phyloP scores from a whole-genome alignment of 2,113 vertebrate species.

The Sapayoa aenigma region DNA sequence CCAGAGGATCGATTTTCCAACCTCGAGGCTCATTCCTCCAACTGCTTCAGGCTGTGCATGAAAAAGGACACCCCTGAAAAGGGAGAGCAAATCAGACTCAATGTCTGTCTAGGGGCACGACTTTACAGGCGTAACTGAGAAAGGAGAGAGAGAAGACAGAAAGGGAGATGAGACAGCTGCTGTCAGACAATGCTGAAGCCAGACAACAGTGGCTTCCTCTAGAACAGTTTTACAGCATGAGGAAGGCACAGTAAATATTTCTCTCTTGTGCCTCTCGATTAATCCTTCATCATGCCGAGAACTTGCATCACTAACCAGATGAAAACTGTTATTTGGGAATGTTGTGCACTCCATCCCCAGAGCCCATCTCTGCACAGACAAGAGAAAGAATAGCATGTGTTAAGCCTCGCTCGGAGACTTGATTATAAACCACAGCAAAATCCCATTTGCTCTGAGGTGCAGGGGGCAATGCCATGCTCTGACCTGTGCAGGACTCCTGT shows the following conservation, averaged over 20 bases:
- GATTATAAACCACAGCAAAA: background rate
- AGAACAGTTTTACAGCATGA: background rate
- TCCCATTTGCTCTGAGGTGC: background rate
- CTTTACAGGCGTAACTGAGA: background rate
- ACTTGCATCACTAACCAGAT: background rate
- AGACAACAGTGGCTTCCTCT: background rate
- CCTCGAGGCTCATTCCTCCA: background rate
- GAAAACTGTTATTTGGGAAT: background rate
- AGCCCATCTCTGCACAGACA: background rate
- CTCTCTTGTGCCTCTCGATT: background rate
- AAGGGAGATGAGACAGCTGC: conserved; percentile 22
- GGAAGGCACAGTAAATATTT: background rate
- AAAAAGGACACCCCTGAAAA: conserved; percentile 20
- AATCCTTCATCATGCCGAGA: background rate
- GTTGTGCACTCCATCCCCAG: background rate
- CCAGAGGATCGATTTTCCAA: background rate
- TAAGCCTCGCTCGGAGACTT: background rate
- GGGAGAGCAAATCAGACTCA: background rate
- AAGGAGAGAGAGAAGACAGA: background rate
- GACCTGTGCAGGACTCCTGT: background rate
- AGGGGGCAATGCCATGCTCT: background rate
- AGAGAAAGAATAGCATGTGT: accelerated
- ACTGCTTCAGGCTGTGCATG: background rate
- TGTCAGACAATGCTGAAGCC: background rate
- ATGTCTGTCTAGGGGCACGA: background rate